Percentiles rank a stretch among this genome's conserved stretches.
Evolutionary conservation across 2,797 vertebrate species (phyloP).

Genomic region (Sphenopsis melanotis): DNA sequence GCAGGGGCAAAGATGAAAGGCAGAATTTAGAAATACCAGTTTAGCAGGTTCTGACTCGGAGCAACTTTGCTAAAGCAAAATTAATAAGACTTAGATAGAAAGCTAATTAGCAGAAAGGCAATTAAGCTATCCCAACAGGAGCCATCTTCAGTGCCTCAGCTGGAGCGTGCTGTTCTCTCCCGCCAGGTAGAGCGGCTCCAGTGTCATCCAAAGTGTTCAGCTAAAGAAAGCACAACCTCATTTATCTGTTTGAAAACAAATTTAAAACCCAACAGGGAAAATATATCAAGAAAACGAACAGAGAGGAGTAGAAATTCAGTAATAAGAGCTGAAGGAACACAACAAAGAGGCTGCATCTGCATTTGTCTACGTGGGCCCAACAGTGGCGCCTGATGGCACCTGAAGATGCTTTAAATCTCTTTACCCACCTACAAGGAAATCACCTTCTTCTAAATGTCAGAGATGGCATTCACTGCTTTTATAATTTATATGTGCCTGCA

Average conservation of each 20-base stretch:
- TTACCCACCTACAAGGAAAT: background rate
- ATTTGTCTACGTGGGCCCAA: background rate
- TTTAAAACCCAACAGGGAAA: constrained; percentile 20
- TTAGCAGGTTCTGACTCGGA: constrained; percentile 24
- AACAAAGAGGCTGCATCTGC: background rate
- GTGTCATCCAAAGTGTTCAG: constrained; percentile 14
- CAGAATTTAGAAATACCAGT: constrained; percentile 34
- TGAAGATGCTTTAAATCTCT: background rate
- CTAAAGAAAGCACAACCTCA: background rate
- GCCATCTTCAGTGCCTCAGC: background rate
- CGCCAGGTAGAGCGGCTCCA: constrained; percentile 17
- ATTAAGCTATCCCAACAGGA: constrained; percentile 62
- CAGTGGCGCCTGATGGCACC: background rate
- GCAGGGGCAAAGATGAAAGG: background rate
- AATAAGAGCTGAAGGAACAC: background rate
- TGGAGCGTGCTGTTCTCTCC: background rate
- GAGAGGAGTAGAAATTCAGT: background rate
- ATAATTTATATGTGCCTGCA: background rate
- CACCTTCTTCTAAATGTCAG: background rate
- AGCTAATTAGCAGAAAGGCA: constrained; percentile 52
- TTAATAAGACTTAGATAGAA: constrained; percentile 36
- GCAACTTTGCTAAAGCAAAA: constrained; percentile 26
- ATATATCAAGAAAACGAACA: background rate
- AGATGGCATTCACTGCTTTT: background rate
- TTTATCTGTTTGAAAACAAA: constrained; percentile 58